Percentiles rank a stretch among this genome's conserved stretches.
Conservation (phyloP, 2,888 invertebrate genomes). For the Buathra laborator region DNA sequence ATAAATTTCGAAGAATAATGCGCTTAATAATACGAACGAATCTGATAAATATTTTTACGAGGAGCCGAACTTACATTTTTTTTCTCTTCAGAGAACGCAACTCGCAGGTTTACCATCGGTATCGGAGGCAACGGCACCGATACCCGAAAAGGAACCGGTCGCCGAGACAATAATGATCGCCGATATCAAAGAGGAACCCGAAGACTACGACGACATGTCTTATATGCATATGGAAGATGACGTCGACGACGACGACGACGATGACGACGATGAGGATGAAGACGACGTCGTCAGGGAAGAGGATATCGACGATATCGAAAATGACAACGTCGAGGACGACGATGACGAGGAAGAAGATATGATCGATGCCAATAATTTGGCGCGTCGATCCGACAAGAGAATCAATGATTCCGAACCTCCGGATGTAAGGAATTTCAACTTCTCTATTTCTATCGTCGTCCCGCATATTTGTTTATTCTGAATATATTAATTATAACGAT, state of each 20-base stretch:
- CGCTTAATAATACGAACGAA: neutral
- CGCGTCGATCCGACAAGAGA: constrained; percentile 62
- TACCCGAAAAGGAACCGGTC: constrained; percentile 66
- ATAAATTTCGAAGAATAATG: constrained; percentile 23
- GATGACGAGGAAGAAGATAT: constrained; percentile 76
- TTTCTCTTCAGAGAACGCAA: constrained; percentile 70
- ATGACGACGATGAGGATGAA: constrained; percentile 79
- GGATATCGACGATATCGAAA: constrained; percentile 75
- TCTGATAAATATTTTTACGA: neutral
- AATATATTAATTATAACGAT: neutral
- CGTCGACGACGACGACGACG: constrained; percentile 78
- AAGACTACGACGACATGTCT: constrained; percentile 81
- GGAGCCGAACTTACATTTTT: neutral
- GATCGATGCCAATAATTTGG: constrained; percentile 68
- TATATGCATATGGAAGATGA: constrained; percentile 75
- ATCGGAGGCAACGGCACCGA: constrained; percentile 70
- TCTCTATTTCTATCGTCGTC: neutral
- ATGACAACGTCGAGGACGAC: constrained; percentile 74
- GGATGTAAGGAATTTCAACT: constrained; percentile 75
- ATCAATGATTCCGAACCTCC: constrained; percentile 75
- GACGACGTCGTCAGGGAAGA: constrained; percentile 77
- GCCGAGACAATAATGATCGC: constrained; percentile 74
- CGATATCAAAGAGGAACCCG: constrained; percentile 82
- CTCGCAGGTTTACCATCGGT: constrained; percentile 71
- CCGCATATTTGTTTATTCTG: neutral